Evolutionary conservation across 2,797 vertebrate species (phyloP), one percentile per base, ranked within the genome.

Genomic region (Cygnus olor): DNA sequence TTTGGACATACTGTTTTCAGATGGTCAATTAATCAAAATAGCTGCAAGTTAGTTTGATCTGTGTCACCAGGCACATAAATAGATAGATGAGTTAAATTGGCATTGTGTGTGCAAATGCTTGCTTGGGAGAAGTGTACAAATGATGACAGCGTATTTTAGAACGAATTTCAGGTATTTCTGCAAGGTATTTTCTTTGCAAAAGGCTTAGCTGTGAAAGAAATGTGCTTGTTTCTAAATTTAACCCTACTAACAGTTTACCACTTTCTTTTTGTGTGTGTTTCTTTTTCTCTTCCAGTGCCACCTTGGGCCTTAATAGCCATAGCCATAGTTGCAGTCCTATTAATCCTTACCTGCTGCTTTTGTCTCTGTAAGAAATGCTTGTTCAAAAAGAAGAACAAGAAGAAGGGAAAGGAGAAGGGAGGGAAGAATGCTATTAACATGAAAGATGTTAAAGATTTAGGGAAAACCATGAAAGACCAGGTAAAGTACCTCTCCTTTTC

Each of bases 351-450:
- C 72, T 99, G 99, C 98, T 99, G 99, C 98, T 99, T 99, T 98
- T 99, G 99, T 97, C 94, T 99, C 98, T 99, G 99, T 98, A 99
- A 99, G 98, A 99, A 99, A 98, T 99, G 99, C 97, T 99, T 99
- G 96, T 99, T 99, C 98, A 99, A 99, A 98, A 99, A 99, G 99
- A 99, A 99, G 98, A 99, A 99, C 98, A 99, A 99, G 98, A 99
- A 99, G 99, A 99, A 99, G 99, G 99, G 99, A 90, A 99, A 99
- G 97, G 99, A 99, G 97, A 99, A 99, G 98, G 99, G 98, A 93
- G 99, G 99, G 90, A 99, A 99, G 97, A 99, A 99, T 91, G 99
- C 99, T 97, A 99, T 99, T 97, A 99, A 99, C 98, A 99, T 99
- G 99, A 99, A 98, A 98, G 99, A 99, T 71, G 99, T 99, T 85